These are phyloP conservation scores for Heteronetta atricapilla DNA, from an alignment of 2,113 vertebrate genomes.

Conservation along the genomic window DNA sequence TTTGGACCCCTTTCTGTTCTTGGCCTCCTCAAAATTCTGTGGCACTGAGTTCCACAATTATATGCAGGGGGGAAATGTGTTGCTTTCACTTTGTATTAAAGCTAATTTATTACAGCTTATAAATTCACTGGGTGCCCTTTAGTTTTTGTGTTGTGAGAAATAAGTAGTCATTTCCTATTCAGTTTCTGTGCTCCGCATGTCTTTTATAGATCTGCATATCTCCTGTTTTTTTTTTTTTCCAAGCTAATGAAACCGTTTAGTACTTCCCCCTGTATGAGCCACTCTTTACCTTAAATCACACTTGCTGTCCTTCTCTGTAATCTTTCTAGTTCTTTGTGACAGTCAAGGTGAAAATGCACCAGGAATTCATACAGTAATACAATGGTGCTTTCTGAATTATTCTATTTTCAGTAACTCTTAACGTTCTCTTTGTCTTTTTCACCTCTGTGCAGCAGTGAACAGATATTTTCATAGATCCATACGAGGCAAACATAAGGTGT, in stretches of 20 bases:
- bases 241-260: constrained; percentile 13
- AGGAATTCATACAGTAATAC: background rate
- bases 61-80: background rate
- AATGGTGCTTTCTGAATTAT: background rate
- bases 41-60: background rate
- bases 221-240: background rate
- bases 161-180: constrained; percentile 19
- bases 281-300: background rate
- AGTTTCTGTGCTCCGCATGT: background rate
- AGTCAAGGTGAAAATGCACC: background rate
- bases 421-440: background rate
- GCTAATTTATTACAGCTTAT: background rate
- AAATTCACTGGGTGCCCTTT: background rate
- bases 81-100: background rate
- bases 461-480: background rate
- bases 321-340: background rate
- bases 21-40: background rate
- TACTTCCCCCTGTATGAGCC: background rate
- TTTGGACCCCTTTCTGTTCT: background rate
- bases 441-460: background rate
- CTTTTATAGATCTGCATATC: background rate
- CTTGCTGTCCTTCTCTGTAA: background rate
- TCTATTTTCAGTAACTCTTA: background rate
- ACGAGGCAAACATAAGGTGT: background rate
- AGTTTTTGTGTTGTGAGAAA: background rate